phyloP scores from a whole-genome alignment of 2,797 vertebrate species.

The Halcyon badia region DNA sequence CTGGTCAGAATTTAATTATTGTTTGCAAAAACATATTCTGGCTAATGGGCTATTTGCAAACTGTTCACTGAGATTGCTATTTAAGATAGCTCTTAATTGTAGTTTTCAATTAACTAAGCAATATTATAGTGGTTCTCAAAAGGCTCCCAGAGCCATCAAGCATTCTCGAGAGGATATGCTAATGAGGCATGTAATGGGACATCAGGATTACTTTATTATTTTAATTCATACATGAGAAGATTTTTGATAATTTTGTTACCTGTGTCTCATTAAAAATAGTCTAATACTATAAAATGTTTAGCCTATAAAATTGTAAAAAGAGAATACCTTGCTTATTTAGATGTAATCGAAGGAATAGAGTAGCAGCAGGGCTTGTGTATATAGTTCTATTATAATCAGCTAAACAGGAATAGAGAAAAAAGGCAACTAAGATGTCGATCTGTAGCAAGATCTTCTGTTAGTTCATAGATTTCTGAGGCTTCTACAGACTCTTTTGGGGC shows the following conservation, averaged over 20 bases:
- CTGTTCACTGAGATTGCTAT: not conserved
- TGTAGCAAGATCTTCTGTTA: not conserved
- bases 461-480: not conserved
- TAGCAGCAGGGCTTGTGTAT: not conserved
- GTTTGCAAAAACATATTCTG: not conserved
- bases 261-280: not conserved
- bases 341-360: not conserved
- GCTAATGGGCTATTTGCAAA: conserved; percentile 3
- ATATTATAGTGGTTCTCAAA: not conserved
- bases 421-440: not conserved
- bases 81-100: not conserved
- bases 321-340: not conserved
- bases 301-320: not conserved
- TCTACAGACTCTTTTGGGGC: not conserved
- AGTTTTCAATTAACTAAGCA: not conserved
- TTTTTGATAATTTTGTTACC: not conserved
- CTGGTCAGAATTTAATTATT: not conserved
- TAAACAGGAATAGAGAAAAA: not conserved
- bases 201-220: not conserved
- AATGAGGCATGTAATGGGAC: not conserved
- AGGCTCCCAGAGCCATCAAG: not conserved
- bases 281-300: not conserved
- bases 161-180: not conserved
- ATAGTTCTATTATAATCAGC: not conserved
- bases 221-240: not conserved